Evolutionary conservation across 2,888 invertebrate species (phyloP), one percentile per base, ranked within the genome.

Genomic region (Hemicrepidius hirtus): DNA sequence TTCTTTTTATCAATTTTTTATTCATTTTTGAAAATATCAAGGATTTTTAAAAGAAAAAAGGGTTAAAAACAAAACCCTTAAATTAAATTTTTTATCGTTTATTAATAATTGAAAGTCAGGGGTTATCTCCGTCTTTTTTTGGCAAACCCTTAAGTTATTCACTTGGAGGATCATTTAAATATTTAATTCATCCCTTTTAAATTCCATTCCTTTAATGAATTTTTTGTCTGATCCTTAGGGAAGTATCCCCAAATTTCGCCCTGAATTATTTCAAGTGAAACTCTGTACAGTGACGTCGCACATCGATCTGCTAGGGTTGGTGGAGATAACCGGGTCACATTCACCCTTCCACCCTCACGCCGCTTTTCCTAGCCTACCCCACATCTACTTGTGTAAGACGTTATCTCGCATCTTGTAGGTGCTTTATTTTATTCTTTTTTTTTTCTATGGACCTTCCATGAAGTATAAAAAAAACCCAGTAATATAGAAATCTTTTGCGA

Each of bases 241-340:
- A 5, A 57, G 57, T 35, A 37, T 37, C 37, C 57, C 57, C 5
- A 57, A 40, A 53, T 53, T 53, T 53, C 35, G 57, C 57, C 32
- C 21, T 24, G 50, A 65, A 65, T 65, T 65, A 67, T 46, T 67
- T 57, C 20, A 59, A 67, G 32, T 76, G 72, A 72, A 74, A 72
- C 76, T 80, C 78, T 80, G 81, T 77, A 65, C 66, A 32, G 74
- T 82, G 81, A 82, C 83, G 83, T 83, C 80, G 80, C 73, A 66
- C 80, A 84, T 84, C 84, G 84, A 84, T 84, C 80, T 78, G 76
- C 73, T 68, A 65, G 78, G 72, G 73, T 73, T 75, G 72, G 71
- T 64, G 64, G 78, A 79, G 76, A 80, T 81, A 83, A 82, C 82
- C 80, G 80, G 82, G 84, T 83, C 82, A 83, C 78, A 75, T 74